Evolutionary conservation across 2,113 vertebrate genomes (phyloP), one percentile per base, ranked within the genome.

Genomic region (Misgurnus anguillicaudatus): DNA sequence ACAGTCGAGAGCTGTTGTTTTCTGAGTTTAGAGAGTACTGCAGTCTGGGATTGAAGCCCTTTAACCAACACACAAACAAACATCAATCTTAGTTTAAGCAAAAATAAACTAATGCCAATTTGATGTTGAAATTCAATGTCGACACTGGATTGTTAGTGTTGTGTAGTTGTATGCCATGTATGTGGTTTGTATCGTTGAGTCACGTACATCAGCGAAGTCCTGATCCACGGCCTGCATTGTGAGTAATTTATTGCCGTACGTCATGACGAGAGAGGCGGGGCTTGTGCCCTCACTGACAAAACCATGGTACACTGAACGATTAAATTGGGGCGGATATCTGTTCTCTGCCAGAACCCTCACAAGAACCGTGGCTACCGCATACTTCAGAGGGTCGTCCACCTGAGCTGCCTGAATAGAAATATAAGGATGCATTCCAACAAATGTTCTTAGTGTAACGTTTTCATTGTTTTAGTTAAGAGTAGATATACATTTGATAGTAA

Each of bases 361-460:
- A 41, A 90, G 67, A 39, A 87, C 92, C 14, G 91, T 88, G 3
- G 94, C 89, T 65, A 95, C 86, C 2, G 90, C 86, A 64, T 93
- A 95, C 70, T 95, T 95, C 83, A 89, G 92, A 71, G 89, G 89
- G 65, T 94, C 94, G 9, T 94, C 78, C 13, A 89, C 85, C 75
- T 95, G 94, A 65, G 88, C 92, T 1, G 92, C 93, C 94, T 95
- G 75, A 41, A 65, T 38, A 55, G 61, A 80, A 60, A 57, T 81
- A 0, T 68, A 4, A 66, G 10, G 63, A 19, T 21, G n/a, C 67
- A 14, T 70, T 75, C 7, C 81, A 17, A 70, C 11, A 13, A 48
- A 48, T 48, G 2, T 31, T 31, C 24, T 31, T 31, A 31, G 24
- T 31, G 24, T 31, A 31, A 31, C 24, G 24, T 31, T 31, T 31